Evolutionary conservation across 2,888 invertebrate species (phyloP), one percentile per base, ranked within the genome.

Genomic region (Cinara cedri): DNA sequence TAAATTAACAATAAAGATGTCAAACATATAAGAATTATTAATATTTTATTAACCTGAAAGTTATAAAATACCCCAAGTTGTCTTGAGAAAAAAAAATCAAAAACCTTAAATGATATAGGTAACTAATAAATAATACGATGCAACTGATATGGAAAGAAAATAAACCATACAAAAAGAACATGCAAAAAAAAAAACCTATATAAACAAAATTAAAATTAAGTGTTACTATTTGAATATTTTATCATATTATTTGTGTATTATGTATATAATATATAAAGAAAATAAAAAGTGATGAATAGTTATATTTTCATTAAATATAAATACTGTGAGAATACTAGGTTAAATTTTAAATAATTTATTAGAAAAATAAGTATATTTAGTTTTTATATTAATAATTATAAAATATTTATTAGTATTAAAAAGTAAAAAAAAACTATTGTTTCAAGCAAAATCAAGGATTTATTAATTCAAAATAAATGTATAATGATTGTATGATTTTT

Each of bases 61-160:
- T 21, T 21, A 26, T 11, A 49, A 13, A 60, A 72, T 46, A 60
- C n/a, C 16, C 26, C 14, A 10, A 46, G 26, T 24, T 14, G 46
- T 57, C 13, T 60, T 49, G 19, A 57, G 19, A 34, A 34, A 34
- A 4, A 34, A 34, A 34, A 34, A 6, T 4, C 34, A 34, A 34
- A 74, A 63, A 21, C 1, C 51, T 74, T 63, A 75, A 65, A 65
- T 65, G 13, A 65, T 75, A 54, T 44, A 54, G 74, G 63, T 75
- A 75, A 65, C 74, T 24, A 65, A 75, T 24, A 65, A 75, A 63
- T 34, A 51, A 46, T 63, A 16, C 42, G 54, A n/a, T 34, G 62
- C 49, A 62, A 62, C 6, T 46, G 13, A 3, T 24, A 21, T 65
- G 74, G 65, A 63, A 75, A 75, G 74, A 54, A 75, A 65, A 46